phyloP scores from a whole-genome alignment of 2,113 vertebrate genomes.

The Myrmophylax atrothorax region DNA sequence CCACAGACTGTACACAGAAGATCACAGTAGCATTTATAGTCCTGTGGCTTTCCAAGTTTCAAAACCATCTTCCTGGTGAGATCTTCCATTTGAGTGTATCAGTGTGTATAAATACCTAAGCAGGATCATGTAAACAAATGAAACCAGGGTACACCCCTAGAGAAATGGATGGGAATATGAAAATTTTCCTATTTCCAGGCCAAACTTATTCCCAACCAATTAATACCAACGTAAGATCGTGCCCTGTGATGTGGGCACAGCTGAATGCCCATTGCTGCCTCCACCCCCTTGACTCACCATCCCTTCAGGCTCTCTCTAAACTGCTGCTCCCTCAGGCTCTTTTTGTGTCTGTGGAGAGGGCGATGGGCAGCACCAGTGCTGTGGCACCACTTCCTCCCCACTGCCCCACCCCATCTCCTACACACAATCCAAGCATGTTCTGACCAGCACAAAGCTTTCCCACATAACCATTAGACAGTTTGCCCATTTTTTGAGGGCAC shows the following conservation, averaged over 20 bases:
- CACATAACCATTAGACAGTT: rapidly evolving
- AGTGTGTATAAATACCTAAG: not conserved
- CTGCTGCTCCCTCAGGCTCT: not conserved
- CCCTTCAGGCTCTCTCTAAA: not conserved
- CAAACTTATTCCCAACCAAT: not conserved
- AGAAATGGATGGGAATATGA: not conserved
- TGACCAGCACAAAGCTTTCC: not conserved
- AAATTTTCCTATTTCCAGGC: not conserved
- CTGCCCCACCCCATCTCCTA: not conserved
- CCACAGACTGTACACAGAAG: not conserved
- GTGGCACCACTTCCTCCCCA: not conserved
- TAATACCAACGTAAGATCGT: not conserved
- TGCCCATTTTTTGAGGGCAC: not conserved
- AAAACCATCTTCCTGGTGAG: not conserved
- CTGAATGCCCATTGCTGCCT: not conserved
- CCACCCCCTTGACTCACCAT: not conserved
- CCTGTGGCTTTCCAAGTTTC: not conserved
- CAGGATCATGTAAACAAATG: not conserved
- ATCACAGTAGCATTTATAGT: not conserved
- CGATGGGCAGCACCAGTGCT: too few relatives aligned
- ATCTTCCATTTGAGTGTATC: not conserved
- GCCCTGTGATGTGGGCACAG: not conserved
- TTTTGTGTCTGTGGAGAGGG: too few relatives aligned
- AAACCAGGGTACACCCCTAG: not conserved
- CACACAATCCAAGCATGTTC: rapidly evolving